Evolutionary conservation across 2,113 vertebrate species (phyloP), one percentile per base, ranked within the genome.

Genomic region (Pogonocichla stellata): DNA sequence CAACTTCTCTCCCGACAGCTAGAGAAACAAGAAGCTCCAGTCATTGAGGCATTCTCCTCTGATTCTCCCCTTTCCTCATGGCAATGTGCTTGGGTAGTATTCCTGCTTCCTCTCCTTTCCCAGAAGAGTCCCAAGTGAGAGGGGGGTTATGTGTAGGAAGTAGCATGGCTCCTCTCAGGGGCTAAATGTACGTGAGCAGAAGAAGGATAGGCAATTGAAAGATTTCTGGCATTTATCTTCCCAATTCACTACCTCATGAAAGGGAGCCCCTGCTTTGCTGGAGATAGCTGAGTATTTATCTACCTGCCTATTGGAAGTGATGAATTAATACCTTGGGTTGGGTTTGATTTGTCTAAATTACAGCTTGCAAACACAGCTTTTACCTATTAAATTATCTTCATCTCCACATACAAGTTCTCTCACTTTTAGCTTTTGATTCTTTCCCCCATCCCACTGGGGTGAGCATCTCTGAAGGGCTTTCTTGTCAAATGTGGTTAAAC

Each of bases 371-470:
- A 26, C 54, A 28, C 11, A 58, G 53, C 16, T 81, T 94, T 82
- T 38, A 19, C 11, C 14, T 22, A 6, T 25, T 50, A 60, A 50
- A 50, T 34, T 65, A 34, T 29, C 20, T 53, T 69, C 40, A 36
- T 26, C 9, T 72, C 31, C 24, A 28, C 9, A 19, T 18, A 28
- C 4, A 10, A 24, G 8, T 57, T 58, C n/a, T 57, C 38, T 62
- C 26, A 33, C 23, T 80, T 87, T 8, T n/a, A 38, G 23, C 5
- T 16, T 81, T 65, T 3, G 2, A 47, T 60, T 40, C 12, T 86
- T 47, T n/a, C 5, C n/a, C 20, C 10, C 4, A 33, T 26, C 12
- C 13, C 24, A 54, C 4, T 2, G 3, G 4, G 4, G 7, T 0
- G 1, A 69, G 17, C 1, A 3, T 33, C 38, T 77, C 17, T 15